Percentiles rank a stretch among this genome's conserved stretches.
These are phyloP conservation scores for Amphimedon queenslandica DNA, from an alignment of 37 sponge, comb jelly and placozoan genomes.

Conservation along the genomic window DNA sequence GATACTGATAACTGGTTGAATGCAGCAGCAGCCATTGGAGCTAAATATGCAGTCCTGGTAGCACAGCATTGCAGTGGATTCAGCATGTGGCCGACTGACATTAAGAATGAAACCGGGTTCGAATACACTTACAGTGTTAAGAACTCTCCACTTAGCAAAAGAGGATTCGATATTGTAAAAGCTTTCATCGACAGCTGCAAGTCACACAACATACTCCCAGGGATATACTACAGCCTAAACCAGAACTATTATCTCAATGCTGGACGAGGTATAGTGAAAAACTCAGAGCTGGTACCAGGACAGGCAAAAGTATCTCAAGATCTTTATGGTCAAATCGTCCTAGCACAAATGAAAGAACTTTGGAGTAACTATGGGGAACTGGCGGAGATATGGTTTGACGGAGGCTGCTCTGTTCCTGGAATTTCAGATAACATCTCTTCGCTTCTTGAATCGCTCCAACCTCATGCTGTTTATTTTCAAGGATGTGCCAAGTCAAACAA, in stretches of 20 bases:
- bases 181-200: conserved; percentile 30
- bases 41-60: conserved; percentile 47
- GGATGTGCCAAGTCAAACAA: conserved; percentile 40
- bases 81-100: conserved; percentile 62
- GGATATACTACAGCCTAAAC: conserved; percentile 69
- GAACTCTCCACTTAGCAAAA: conserved; percentile 11
- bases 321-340: conserved; percentile 40
- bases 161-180: conserved; percentile 40
- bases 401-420: conserved; percentile 50
- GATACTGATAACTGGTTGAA: conserved; percentile 37
- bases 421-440: conserved; percentile 15
- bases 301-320: conserved; percentile 52
- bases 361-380: conserved; percentile 58
- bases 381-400: conserved; percentile 63
- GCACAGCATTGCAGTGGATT: conserved; percentile 71
- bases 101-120: conserved; percentile 30
- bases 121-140: conserved; percentile 41
- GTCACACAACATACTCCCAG: conserved; percentile 33
- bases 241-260: conserved; percentile 62
- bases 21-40: conserved; percentile 25
- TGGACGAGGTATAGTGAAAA: conserved; percentile 9
- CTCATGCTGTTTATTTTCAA: conserved; percentile 42
- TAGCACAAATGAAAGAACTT: conserved; percentile 52
- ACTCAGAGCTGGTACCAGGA: conserved; percentile 33
- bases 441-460: conserved; percentile 21